Conservation (phyloP, 1,140 invertebrate genomes). For the Brachionus manjavacas region DNA sequence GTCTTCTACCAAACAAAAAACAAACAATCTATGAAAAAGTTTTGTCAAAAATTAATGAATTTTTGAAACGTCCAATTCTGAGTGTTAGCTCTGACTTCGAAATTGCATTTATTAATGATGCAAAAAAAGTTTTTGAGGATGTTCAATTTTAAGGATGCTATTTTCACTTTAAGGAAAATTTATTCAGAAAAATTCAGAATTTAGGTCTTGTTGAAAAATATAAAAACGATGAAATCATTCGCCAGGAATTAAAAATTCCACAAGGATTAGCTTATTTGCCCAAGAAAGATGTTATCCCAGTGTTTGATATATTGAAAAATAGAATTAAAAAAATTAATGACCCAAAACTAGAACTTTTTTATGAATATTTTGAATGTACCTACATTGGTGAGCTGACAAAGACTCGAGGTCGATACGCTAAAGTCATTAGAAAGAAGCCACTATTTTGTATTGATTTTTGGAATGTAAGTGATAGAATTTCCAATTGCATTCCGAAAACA, state of each 20-base stretch:
- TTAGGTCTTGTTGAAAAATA: no score
- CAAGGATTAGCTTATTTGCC: not conserved
- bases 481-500: not conserved
- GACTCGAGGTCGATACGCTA: not conserved
- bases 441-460: slow-evolving; percentile 4
- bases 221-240: no score
- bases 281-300: not conserved
- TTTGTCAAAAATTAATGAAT: not conserved
- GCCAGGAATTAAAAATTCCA: not conserved
- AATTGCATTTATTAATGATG: no score
- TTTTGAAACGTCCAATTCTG: not conserved
- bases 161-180: no score
- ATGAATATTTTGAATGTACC: not conserved
- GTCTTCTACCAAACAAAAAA: not conserved
- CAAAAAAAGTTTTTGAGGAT: no score
- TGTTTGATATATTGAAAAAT: not conserved
- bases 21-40: slow-evolving; percentile 15
- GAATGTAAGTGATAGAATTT: not conserved
- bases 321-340: not conserved
- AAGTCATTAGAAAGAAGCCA: not conserved
- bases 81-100: no score
- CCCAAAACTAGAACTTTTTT: not conserved
- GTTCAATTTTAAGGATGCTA: no score
- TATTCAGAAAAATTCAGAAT: no score
- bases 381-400: not conserved